Conservation (phyloP, 2,113 vertebrate genomes). For the Cottus gobio region DNA sequence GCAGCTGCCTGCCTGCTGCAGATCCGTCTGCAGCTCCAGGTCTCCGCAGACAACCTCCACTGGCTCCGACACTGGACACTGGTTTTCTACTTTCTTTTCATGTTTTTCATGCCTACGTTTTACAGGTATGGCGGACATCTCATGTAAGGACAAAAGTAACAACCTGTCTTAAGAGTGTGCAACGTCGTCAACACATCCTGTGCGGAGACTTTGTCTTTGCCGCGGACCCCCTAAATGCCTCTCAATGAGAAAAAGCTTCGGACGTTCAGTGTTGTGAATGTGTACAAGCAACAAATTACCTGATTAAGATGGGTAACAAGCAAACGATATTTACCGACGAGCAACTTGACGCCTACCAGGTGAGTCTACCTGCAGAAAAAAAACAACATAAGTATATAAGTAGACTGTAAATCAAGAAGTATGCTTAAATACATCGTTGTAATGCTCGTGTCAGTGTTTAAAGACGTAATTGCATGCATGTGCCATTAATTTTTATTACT, state of each 20-base stretch:
- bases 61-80: neutral
- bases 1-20: slow-evolving; percentile 44
- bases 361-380: slow-evolving; percentile 67
- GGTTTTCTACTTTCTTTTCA: neutral
- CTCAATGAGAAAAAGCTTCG: slow-evolving; percentile 78
- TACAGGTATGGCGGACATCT: slow-evolving; percentile 57
- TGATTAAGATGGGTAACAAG: slow-evolving; percentile 94
- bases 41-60: neutral
- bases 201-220: slow-evolving; percentile 73
- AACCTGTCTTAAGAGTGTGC: slow-evolving; percentile 38
- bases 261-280: slow-evolving; percentile 85
- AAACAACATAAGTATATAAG: neutral
- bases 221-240: slow-evolving; percentile 85
- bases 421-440: neutral
- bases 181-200: slow-evolving; percentile 57
- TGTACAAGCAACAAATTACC: slow-evolving; percentile 80
- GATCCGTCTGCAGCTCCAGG: slow-evolving; percentile 37
- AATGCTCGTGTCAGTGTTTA: neutral
- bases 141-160: slow-evolving; percentile 34
- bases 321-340: slow-evolving; percentile 97
- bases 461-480: neutral
- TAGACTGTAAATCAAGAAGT: neutral
- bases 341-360: slow-evolving; percentile 96
- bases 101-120: slow-evolving; percentile 11
- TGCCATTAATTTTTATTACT: neutral